Percentiles rank a stretch among this genome's conserved stretches.
Evolutionary conservation across 92 coral and sea anemone genomes (phyloP).

Genomic region (Parazoanthus swiftii): DNA sequence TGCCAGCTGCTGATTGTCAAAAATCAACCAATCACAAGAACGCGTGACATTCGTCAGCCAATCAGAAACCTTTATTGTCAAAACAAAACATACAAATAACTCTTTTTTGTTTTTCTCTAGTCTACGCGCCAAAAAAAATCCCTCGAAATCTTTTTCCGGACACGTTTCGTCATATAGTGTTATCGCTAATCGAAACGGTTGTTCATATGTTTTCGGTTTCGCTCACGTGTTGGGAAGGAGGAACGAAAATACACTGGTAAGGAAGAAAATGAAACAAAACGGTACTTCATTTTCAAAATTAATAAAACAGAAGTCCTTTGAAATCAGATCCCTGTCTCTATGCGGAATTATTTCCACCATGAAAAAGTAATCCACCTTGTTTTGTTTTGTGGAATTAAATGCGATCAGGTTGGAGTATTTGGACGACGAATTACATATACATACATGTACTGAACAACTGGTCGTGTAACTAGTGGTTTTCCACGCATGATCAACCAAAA

Average conservation of each 20-base stretch:
- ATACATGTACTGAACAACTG: no score
- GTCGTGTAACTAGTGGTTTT: neutral
- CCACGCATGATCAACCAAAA: neutral
- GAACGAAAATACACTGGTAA: neutral
- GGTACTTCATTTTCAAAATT: neutral
- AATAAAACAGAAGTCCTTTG: neutral
- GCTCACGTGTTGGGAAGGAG: neutral
- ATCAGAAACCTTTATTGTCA: constrained; percentile 1
- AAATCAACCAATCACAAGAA: constrained; percentile 32
- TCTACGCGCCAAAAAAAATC: constrained; percentile 39
- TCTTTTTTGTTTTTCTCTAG: constrained; percentile 7
- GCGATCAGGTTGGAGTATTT: no score
- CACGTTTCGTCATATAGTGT: constrained; percentile 24
- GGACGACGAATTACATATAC: no score
- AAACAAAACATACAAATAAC: constrained; percentile 11
- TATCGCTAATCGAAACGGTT: constrained; percentile 21
- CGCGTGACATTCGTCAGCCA: constrained; percentile 29
- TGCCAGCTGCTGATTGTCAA: constrained; percentile 46
- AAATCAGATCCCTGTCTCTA: neutral
- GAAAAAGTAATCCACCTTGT: neutral
- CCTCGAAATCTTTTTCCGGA: constrained; percentile 29
- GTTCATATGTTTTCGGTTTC: constrained; percentile 25
- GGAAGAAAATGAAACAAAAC: neutral
- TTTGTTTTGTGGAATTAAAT: constrained; percentile 5
- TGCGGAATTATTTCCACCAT: neutral